Evolutionary conservation across 2,113 vertebrate genomes (phyloP), one percentile per base, ranked within the genome.

Genomic region (Ciconia boyciana): DNA sequence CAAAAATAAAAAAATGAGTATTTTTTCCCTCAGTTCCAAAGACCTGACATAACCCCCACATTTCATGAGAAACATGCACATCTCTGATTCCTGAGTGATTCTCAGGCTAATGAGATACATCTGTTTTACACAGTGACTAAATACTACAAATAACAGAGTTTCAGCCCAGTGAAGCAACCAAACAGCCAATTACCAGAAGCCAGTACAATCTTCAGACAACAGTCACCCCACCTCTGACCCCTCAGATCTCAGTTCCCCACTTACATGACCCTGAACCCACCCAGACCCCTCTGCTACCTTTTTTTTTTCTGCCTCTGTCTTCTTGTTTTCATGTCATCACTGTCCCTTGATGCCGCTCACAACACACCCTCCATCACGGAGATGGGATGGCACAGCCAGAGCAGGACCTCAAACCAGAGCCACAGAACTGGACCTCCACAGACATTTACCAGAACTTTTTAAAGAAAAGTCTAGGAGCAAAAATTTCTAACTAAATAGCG

Each of bases 291-390:
- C 52, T 41, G 32, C 13, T 39, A 51, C 5, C 4, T 29, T 22
- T 17, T 19, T 51, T 22, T 34, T 46, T 4, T 9, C 19, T 0
- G 0, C 24, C 4, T 58, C 16, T 7, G 18, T 48, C 29, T 70
- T 83, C 46, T 36, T 43, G n/a, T 68, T 66, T 74, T 34, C 41
- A 55, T 31, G 60, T 51, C 54, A 49, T 17, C 9, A 16, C n/a
- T 58, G 10, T 22, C 24, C 32, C 22, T 49, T 10, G 10, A 79
- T 16, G 24, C 17, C 2, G 0, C 26, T 68, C 68, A 68, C 26
- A 24, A 9, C 29, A 48, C n/a, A 49, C 21, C n/a, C 60, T 54
- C 65, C 32, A 29, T 39, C 41, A 44, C 6, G 11, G 49, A 85
- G 68, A 21, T 16, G 32, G 16, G 28, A 44, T 32, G 16, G 28